phyloP scores from a whole-genome alignment of 2,113 vertebrate species.

The Hemiscyllium ocellatum region DNA sequence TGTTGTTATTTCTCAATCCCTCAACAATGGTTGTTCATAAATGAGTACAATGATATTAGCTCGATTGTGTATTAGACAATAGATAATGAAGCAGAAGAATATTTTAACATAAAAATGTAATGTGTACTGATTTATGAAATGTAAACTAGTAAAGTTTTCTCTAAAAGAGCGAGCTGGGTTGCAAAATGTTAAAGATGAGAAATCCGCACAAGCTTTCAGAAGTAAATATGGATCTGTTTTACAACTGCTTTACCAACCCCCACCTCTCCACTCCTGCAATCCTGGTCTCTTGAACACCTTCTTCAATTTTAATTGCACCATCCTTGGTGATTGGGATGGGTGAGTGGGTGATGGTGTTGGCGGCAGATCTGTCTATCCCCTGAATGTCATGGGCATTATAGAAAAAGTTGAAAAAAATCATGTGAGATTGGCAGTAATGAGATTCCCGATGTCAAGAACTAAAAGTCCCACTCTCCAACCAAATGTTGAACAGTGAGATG shows the following conservation, averaged over 20 bases:
- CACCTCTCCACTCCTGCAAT: not conserved
- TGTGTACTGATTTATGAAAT: not conserved
- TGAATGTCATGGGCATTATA: too few species aligned
- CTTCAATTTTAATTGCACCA: not conserved
- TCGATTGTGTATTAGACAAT: not conserved
- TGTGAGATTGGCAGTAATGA: too few species aligned
- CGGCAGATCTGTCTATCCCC: too few species aligned
- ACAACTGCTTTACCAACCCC: not conserved
- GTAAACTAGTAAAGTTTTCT: not conserved
- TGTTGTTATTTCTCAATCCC: not conserved
- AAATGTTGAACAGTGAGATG: too few species aligned
- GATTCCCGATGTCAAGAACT: too few species aligned
- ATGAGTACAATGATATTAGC: not conserved
- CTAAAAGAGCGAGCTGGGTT: not conserved
- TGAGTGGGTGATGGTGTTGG: too few species aligned
- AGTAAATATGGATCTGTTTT: not conserved
- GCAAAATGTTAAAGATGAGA: not conserved
- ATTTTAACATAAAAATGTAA: not conserved
- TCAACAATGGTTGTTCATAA: not conserved
- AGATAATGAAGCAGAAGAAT: not conserved
- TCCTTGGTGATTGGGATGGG: not conserved
- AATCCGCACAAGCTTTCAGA: not conserved
- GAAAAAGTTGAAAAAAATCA: too few species aligned
- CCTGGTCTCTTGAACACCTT: not conserved
- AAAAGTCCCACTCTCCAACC: too few species aligned